Evolutionary conservation across 2,888 invertebrate species (phyloP).

Genomic region (Netelia inedita): DNA sequence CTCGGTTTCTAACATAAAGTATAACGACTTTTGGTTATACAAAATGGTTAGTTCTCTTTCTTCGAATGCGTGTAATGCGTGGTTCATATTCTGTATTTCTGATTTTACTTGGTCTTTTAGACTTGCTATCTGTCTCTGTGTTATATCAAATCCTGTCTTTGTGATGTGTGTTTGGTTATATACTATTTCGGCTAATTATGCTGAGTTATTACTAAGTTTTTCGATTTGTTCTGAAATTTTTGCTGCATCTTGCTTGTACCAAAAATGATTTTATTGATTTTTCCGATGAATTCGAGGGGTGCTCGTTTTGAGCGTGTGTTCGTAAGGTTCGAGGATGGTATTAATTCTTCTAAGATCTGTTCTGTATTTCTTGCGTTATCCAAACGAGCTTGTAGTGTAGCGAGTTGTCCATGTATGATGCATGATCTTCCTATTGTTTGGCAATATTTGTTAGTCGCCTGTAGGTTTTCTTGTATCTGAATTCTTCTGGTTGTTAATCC

Average conservation of each 20-base stretch:
- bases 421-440: background rate
- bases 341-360: conserved; percentile 41
- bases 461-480: conserved; percentile 1
- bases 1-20: background rate
- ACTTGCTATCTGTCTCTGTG: background rate
- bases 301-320: too few relatives aligned
- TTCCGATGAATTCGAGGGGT: too few relatives aligned
- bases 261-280: too few relatives aligned
- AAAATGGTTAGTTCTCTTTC: background rate
- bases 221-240: too few relatives aligned
- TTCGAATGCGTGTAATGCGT: background rate
- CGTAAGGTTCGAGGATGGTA: too few relatives aligned
- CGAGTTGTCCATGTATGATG: background rate
- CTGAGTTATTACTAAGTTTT: too few relatives aligned
- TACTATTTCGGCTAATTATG: too few relatives aligned
- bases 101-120: background rate
- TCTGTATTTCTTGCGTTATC: conserved; percentile 24
- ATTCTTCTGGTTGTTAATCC: background rate
- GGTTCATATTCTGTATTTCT: background rate
- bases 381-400: background rate
- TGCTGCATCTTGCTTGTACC: too few relatives aligned
- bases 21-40: background rate
- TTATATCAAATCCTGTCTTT: too few relatives aligned
- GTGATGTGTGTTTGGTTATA: too few relatives aligned
- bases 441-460: background rate